These are phyloP conservation scores for Pedetes capensis DNA, from an alignment of 2,113 vertebrate genomes.

Conservation along the genomic window DNA sequence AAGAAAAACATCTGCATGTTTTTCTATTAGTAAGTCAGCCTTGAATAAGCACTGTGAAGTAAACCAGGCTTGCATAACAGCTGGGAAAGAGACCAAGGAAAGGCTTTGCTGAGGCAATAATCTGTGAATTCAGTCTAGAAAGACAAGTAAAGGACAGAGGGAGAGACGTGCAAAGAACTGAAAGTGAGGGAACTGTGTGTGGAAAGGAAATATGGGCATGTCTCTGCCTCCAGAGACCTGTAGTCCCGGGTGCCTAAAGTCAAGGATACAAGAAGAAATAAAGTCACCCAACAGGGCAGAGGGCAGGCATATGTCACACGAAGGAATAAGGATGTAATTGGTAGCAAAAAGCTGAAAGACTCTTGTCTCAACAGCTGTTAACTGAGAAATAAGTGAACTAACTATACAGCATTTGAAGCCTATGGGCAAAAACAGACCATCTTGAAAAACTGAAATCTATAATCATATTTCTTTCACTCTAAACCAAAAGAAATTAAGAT, in stretches of 20 bases:
- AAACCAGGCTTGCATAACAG: no score
- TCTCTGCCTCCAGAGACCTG: not conserved
- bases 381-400: not conserved
- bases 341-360: not conserved
- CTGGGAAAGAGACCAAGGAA: not conserved
- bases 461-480: not conserved
- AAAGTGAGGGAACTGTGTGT: not conserved
- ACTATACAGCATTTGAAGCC: not conserved
- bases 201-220: not conserved
- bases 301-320: not conserved
- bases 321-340: not conserved
- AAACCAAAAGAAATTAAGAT: not conserved
- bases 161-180: not conserved
- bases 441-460: not conserved
- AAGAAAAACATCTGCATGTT: not conserved
- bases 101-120: not conserved
- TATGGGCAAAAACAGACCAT: not conserved
- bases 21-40: not conserved
- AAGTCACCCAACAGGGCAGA: not conserved
- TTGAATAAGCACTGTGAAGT: no score
- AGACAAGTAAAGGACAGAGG: not conserved
- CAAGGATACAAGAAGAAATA: not conserved
- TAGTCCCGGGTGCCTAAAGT: not conserved
- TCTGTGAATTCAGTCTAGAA: not conserved
- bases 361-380: not conserved